Conservation (phyloP, 64 coral and sea anemone genomes). For the Actinia tenebrosa region DNA sequence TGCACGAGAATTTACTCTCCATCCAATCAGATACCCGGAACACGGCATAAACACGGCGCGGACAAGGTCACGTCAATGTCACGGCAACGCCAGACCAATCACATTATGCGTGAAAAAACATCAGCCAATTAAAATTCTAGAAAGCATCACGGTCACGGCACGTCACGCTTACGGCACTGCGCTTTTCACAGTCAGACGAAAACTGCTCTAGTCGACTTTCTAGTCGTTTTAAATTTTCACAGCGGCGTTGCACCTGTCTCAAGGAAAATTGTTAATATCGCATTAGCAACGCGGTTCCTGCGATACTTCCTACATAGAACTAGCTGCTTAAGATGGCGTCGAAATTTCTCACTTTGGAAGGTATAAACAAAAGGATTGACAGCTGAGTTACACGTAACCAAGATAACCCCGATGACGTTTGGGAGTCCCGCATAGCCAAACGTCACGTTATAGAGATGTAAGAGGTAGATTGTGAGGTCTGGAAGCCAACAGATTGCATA, state of each 20-base stretch:
- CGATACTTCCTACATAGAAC: neutral
- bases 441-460: neutral
- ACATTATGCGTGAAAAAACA: too few species aligned
- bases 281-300: neutral
- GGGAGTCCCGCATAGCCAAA: neutral
- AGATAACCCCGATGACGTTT: conserved; percentile 17
- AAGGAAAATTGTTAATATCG: neutral
- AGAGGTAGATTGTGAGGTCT: conserved; percentile 28
- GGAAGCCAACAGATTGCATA: conserved; percentile 49
- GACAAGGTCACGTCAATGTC: too few species aligned
- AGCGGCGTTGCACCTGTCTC: neutral
- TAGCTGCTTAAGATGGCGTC: neutral
- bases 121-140: too few species aligned
- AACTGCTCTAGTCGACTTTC: too few species aligned
- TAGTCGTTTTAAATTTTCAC: neutral
- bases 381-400: conserved; percentile 43
- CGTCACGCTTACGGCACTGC: too few species aligned
- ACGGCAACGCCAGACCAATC: too few species aligned
- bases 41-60: too few species aligned
- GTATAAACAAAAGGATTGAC: conserved; percentile 44
- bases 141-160: too few species aligned
- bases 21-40: too few species aligned
- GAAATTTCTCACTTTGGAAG: conserved; percentile 44
- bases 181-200: too few species aligned
- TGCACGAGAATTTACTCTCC: too few species aligned